Evolutionary conservation across 2,113 vertebrate species (phyloP).

Genomic region (Ciconia stormi): DNA sequence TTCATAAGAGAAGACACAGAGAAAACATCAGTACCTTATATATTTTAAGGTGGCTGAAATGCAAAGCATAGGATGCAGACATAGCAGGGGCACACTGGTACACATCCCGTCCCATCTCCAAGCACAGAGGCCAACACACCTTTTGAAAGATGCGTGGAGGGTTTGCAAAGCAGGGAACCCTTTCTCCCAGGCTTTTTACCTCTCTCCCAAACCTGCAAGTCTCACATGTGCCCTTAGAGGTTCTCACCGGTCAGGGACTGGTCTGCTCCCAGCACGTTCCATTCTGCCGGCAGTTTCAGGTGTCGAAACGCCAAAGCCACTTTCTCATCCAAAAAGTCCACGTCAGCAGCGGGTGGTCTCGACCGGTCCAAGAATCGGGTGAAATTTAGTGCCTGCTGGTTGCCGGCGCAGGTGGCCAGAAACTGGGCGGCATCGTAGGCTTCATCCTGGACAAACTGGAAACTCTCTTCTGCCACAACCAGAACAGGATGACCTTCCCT

Average conservation of each 20-base stretch:
- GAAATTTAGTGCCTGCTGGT: constrained; percentile 86
- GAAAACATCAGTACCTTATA: background rate
- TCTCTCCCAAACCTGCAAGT: background rate
- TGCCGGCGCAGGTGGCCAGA: constrained; percentile 86
- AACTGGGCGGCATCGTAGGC: constrained; percentile 93
- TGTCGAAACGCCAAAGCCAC: constrained; percentile 89
- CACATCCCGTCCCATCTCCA: rapidly evolving
- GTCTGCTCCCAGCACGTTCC: constrained; percentile 87
- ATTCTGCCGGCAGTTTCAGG: constrained; percentile 84
- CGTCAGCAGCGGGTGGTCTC: constrained; percentile 83
- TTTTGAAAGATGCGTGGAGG: rapidly evolving
- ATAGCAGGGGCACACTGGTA: rapidly evolving
- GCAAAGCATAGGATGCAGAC: background rate
- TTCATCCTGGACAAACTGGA: constrained; percentile 90
- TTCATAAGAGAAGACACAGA: background rate
- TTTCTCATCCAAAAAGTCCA: constrained; percentile 87
- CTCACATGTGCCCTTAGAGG: rapidly evolving
- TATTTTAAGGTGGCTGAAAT: background rate
- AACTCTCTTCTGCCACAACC: constrained; percentile 82
- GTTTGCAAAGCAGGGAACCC: background rate
- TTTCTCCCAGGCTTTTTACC: background rate
- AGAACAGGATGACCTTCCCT: constrained; percentile 71
- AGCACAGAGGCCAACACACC: background rate
- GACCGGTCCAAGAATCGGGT: constrained; percentile 87
- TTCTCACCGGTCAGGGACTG: constrained; percentile 69